Percentiles rank a stretch among this genome's conserved stretches.
phyloP scores from a whole-genome alignment of 2,888 invertebrate genomes.

The Cyaniris semiargus region DNA sequence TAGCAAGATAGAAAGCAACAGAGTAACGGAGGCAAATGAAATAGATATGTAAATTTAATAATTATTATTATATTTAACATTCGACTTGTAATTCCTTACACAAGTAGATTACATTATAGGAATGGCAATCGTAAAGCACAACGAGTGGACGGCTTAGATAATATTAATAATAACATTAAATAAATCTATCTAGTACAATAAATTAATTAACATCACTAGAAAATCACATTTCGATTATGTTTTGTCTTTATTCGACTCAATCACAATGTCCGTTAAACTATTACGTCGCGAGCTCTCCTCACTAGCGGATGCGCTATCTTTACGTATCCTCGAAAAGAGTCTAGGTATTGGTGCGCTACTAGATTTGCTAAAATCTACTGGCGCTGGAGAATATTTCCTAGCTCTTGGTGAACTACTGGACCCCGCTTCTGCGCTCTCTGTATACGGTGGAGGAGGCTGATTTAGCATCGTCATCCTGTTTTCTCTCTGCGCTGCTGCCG shows the following conservation, averaged over 20 bases:
- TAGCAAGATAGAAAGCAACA: no score
- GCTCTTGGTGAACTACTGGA: constrained; percentile 52
- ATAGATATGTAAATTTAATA: not conserved
- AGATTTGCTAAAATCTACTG: constrained; percentile 58
- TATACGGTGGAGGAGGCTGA: constrained; percentile 73
- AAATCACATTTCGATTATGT: constrained; percentile 60
- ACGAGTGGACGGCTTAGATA: constrained; percentile 40
- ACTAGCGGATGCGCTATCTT: constrained; percentile 57
- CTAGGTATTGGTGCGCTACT: constrained; percentile 67
- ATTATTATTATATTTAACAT: constrained; percentile 14
- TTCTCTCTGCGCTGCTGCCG: constrained; percentile 68
- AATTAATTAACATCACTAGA: constrained; percentile 56
- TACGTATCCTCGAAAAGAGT: constrained; percentile 69
- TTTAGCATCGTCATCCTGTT: constrained; percentile 69
- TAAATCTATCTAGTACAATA: constrained; percentile 52
- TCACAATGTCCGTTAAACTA: constrained; percentile 74
- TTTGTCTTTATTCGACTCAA: constrained; percentile 74
- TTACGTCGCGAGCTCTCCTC: constrained; percentile 64
- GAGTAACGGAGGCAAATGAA: not conserved
- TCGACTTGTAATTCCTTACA: constrained; percentile 19
- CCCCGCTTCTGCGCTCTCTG: constrained; percentile 56
- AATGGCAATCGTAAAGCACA: constrained; percentile 33
- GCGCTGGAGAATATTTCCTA: constrained; percentile 71
- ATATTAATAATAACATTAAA: constrained; percentile 32
- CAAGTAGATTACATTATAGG: constrained; percentile 36